Percentiles rank a stretch among this genome's conserved stretches.
phyloP scores from a whole-genome alignment of 23 tunicate genomes.

The Phallusia fumigata region DNA sequence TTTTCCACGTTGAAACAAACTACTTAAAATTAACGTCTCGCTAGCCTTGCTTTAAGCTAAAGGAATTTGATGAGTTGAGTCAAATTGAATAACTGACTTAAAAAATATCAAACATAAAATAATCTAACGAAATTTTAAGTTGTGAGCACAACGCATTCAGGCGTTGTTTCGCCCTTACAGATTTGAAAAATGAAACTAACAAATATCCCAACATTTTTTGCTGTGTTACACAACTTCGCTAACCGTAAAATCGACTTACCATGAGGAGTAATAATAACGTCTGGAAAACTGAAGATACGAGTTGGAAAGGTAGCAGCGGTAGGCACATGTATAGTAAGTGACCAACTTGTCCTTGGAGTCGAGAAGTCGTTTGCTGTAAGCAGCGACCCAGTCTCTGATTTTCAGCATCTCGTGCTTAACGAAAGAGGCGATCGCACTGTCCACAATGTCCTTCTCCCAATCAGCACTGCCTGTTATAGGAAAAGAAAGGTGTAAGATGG shows the following conservation, averaged over 20 bases:
- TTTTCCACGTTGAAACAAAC: too few relatives aligned
- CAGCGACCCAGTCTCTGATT: background rate
- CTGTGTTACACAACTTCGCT: too few relatives aligned
- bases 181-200: too few relatives aligned
- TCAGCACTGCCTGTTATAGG: conserved; percentile 17
- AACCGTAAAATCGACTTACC: conserved; percentile 2
- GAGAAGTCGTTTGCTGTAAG: conserved; percentile 16
- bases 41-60: too few relatives aligned
- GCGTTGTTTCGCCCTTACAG: too few relatives aligned
- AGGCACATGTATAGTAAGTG: conserved; percentile 34
- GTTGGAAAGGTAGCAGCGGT: conserved; percentile 39
- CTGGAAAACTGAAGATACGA: conserved; percentile 20
- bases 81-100: too few relatives aligned
- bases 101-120: too few relatives aligned
- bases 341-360: conserved; percentile 18
- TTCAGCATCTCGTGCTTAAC: conserved; percentile 14
- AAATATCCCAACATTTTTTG: too few relatives aligned
- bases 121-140: too few relatives aligned
- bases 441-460: conserved; percentile 11
- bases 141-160: background rate
- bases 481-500: too few relatives aligned
- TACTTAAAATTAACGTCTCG: too few relatives aligned
- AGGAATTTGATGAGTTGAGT: too few relatives aligned
- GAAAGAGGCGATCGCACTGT: background rate
- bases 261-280: conserved; percentile 22